Evolutionary conservation across 2,888 invertebrate species (phyloP), one percentile per base, ranked within the genome.

Genomic region (Hemistola chrysoprasaria): DNA sequence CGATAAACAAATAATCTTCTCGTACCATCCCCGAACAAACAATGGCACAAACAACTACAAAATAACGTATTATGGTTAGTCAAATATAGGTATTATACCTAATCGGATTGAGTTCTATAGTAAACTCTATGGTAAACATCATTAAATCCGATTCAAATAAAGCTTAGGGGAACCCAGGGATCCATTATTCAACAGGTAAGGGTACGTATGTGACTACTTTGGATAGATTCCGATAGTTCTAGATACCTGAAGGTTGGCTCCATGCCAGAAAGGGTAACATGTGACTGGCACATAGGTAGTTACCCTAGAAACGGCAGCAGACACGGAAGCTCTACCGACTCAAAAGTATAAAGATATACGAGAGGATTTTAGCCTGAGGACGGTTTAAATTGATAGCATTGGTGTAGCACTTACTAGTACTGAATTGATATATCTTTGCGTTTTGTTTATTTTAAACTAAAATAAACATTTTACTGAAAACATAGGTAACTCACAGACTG

Each of bases 101-200:
- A n/a, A n/a, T n/a, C n/a, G n/a, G n/a, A n/a, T n/a, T n/a, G n/a
- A n/a, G n/a, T n/a, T n/a, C n/a, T n/a, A n/a, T n/a, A n/a, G n/a
- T n/a, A n/a, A n/a, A n/a, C n/a, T n/a, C n/a, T n/a, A 52, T 53
- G 47, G 68, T 64, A 67, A 70, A 68, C 62, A 66, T 61, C 62
- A 65, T 69, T 63, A 61, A 65, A 62, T 62, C 43, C 51, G 48
- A 66, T 66, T 69, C 63, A 63, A 67, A 70, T 67, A 68, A 61
- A 52, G 50, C 56, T 45, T 53, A 1, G 36, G 53, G 51, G 60
- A 47, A 40, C 35, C 28, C 40, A 45, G 29, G 47, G 49, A 72
- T 75, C 54, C 69, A 76, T 77, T 67, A 78, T 76, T 78, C 78
- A 79, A 78, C 76, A 78, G 77, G 77, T 78, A 71, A 65, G 59